These are phyloP conservation scores for Acromyrmex charruanus DNA, from an alignment of 1,140 invertebrate species.

Conservation along the genomic window DNA sequence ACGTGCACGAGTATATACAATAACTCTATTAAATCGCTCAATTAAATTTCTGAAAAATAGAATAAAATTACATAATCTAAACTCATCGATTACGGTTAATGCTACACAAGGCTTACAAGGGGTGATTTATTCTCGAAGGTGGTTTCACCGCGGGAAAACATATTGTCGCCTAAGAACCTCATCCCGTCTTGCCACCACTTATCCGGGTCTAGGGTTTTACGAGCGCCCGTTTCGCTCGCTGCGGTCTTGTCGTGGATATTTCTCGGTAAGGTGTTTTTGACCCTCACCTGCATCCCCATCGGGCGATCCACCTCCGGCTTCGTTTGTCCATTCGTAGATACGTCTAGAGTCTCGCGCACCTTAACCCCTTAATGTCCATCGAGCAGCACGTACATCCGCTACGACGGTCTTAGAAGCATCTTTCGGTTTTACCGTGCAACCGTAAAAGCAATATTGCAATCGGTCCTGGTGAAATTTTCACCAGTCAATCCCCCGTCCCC, in stretches of 20 bases:
- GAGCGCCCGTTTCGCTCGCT: conserved; percentile 68
- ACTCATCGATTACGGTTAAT: conserved; percentile 18
- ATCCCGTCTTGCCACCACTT: conserved; percentile 42
- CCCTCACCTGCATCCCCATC: conserved; percentile 53
- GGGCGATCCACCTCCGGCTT: conserved; percentile 28
- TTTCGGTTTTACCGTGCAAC: conserved; percentile 69
- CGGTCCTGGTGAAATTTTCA: conserved; percentile 72
- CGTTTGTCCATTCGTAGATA: conserved; percentile 3
- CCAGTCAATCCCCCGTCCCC: neutral
- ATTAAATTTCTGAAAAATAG: neutral
- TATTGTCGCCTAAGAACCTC: conserved; percentile 58
- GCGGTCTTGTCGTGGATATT: conserved; percentile 56
- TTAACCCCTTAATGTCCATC: conserved; percentile 72
- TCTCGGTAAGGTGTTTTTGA: conserved; percentile 49
- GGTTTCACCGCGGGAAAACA: conserved; percentile 41
- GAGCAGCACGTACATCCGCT: conserved; percentile 71
- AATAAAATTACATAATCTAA: conserved; percentile 19
- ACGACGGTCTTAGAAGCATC: conserved; percentile 68
- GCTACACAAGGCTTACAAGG: neutral
- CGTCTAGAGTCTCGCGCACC: conserved; percentile 54
- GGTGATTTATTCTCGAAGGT: conserved; percentile 39
- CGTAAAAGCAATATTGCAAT: conserved; percentile 75
- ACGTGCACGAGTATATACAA: too few species aligned
- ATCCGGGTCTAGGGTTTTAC: conserved; percentile 63
- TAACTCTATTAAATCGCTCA: neutral